Base-by-base conservation (phyloP, 2,113 vertebrate genomes). In the Mus spicilegus region DNA sequence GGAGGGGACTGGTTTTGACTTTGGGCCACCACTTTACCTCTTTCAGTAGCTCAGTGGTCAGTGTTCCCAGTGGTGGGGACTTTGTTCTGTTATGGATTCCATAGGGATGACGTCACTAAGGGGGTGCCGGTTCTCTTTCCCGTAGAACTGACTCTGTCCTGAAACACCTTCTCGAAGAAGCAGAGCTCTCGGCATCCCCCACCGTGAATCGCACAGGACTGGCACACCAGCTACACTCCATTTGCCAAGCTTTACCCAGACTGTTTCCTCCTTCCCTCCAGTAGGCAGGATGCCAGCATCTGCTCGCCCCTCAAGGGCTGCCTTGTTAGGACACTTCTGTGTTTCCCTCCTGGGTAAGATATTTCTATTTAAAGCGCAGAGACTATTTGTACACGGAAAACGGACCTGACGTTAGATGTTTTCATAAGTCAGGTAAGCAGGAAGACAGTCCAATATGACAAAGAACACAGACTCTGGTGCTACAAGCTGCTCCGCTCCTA, bases 341-440 rank as follows among this genome's bases (percentile, higher is more conserved):
- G 42, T 72, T 92, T 86, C 90, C 46, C n/a, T 89, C 91, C 78
- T 17, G 26, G 87, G 19, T 33, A 95, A 42, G 39, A 54, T 51
- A 16, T 77, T 95, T 82, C 89, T 85, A 67, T 87, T 73, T 65
- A 85, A 91, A 94, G 75, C 36, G 6, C 17, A 73, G 89, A 51
- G 39, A 86, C 72, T 86, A 19, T 85, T 94, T 81, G 73, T 84
- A 70, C 20, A 63, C 30, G n/a, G 42, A 87, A 33, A 75, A 69
- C 51, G 84, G 73, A 86, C 30, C 20, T 7, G 56, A 69, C 20
- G 30, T 51, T 77, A 69, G 58, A 92, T 28, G 46, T 90, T 80
- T 95, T 65, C 70, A 6, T 80, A 80, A 90, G 49, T 95, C 67
- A 69, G 54, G n/a, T 42, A 54, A 81, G 80, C 2, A 61, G 46